Percentiles rank a stretch among this genome's conserved stretches.
These are phyloP conservation scores for Brienomyrus brachyistius DNA, from an alignment of 2,113 vertebrate species.

Conservation along the genomic window DNA sequence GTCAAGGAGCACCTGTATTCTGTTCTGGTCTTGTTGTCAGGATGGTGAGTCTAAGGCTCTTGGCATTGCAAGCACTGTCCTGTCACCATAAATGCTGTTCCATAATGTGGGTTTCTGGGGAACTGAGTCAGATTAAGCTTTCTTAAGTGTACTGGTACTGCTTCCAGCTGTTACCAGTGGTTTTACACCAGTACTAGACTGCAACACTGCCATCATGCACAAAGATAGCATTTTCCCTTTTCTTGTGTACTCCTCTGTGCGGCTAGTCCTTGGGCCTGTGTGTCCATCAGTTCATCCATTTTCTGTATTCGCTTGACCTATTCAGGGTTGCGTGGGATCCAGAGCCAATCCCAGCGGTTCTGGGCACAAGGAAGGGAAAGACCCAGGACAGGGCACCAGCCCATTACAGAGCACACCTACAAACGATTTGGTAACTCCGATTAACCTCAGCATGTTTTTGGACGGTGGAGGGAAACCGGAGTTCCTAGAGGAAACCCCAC, in stretches of 20 bases:
- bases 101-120: not conserved
- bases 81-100: not conserved
- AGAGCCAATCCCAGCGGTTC: not conserved
- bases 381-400: not conserved
- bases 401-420: not conserved
- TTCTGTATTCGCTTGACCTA: not conserved
- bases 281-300: not conserved
- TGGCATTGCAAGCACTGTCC: not conserved
- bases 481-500: not conserved
- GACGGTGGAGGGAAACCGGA: not conserved
- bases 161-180: slow-evolving; percentile 7
- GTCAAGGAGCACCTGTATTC: not conserved
- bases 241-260: not conserved
- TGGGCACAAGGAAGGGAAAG: not conserved
- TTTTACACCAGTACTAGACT: slow-evolving; percentile 35
- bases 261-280: too few relatives aligned
- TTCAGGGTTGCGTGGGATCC: not conserved
- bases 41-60: not conserved
- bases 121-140: not conserved
- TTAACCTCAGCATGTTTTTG: not conserved
- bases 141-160: not conserved
- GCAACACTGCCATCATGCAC: slow-evolving; percentile 10
- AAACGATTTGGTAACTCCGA: not conserved
- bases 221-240: not conserved
- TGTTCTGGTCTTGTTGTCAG: not conserved